phyloP scores from a whole-genome alignment of 2,888 invertebrate species.

The Beris morrisii region DNA sequence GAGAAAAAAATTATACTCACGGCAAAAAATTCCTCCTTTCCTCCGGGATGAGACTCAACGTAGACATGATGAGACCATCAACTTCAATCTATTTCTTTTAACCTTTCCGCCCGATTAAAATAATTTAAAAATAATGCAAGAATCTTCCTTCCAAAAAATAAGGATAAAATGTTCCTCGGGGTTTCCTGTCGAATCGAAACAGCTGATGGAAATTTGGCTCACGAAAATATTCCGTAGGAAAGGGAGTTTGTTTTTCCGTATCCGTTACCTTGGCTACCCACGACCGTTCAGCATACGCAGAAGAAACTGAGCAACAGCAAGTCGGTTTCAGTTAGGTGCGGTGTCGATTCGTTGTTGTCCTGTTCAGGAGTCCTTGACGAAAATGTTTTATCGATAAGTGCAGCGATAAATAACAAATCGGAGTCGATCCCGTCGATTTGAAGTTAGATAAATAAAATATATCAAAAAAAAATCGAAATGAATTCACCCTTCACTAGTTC shows the following conservation, averaged over 20 bases:
- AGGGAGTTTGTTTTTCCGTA: background rate
- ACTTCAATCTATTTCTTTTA: constrained; percentile 31
- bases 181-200: constrained; percentile 1
- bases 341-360: background rate
- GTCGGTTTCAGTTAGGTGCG: too few relatives aligned
- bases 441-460: constrained; percentile 9
- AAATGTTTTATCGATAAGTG: constrained; percentile 23
- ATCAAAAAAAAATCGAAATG: constrained; percentile 2
- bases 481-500: background rate
- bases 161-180: too few relatives aligned
- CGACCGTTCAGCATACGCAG: background rate
- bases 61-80: constrained; percentile 56
- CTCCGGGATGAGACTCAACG: constrained; percentile 60
- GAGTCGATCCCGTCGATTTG: background rate
- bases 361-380: constrained; percentile 27
- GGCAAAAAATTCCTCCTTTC: constrained; percentile 56
- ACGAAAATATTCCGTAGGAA: constrained; percentile 3
- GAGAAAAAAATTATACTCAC: constrained; percentile 44
- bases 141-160: background rate
- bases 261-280: constrained; percentile 6
- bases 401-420: background rate
- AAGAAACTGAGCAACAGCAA: too few relatives aligned
- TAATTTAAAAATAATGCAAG: background rate
- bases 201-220: constrained; percentile 4
- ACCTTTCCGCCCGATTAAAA: background rate